Conservation (phyloP, 2,113 vertebrate genomes). For the Pao palembangensis region DNA sequence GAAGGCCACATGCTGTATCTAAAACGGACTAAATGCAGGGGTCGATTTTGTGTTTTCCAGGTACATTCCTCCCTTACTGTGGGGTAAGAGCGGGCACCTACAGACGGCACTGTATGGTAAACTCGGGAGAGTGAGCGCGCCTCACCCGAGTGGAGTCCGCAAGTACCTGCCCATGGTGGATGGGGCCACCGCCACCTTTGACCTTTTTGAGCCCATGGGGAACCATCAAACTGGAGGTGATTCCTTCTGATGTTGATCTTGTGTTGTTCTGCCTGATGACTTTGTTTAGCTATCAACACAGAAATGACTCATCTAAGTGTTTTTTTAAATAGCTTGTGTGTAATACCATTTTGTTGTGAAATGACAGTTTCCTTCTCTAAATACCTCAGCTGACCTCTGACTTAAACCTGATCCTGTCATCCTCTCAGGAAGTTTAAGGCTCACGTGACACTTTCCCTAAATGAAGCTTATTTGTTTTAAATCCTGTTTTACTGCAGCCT, state of each 20-base stretch:
- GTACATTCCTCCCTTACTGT: conserved; percentile 94
- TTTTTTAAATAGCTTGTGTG: conserved; percentile 10
- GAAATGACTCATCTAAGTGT: background rate
- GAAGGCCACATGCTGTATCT: too few species aligned
- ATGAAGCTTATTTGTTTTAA: background rate
- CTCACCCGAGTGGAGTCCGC: conserved; percentile 86
- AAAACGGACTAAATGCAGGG: conserved; percentile 2
- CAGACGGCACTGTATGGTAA: conserved; percentile 97
- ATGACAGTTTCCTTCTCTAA: conserved; percentile 4
- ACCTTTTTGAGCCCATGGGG: conserved; percentile 90
- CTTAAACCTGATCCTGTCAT: conserved; percentile 5
- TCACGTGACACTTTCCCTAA: background rate
- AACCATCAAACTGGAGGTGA: conserved; percentile 93
- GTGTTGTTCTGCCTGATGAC: background rate
- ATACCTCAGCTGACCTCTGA: conserved; percentile 15
- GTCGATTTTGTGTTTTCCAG: conserved; percentile 65
- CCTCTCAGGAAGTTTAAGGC: conserved; percentile 17
- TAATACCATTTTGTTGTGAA: background rate
- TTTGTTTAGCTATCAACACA: background rate
- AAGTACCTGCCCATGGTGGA: conserved; percentile 96
- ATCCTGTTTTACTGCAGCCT: background rate
- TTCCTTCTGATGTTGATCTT: background rate
- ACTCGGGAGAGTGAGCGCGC: conserved; percentile 90
- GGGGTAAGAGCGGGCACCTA: conserved; percentile 97
- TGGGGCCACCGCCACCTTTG: conserved; percentile 94